Percentiles rank a stretch among this genome's conserved stretches.
These are phyloP conservation scores for Myotis davidii DNA, from an alignment of 2,113 vertebrate species.

Conservation along the genomic window DNA sequence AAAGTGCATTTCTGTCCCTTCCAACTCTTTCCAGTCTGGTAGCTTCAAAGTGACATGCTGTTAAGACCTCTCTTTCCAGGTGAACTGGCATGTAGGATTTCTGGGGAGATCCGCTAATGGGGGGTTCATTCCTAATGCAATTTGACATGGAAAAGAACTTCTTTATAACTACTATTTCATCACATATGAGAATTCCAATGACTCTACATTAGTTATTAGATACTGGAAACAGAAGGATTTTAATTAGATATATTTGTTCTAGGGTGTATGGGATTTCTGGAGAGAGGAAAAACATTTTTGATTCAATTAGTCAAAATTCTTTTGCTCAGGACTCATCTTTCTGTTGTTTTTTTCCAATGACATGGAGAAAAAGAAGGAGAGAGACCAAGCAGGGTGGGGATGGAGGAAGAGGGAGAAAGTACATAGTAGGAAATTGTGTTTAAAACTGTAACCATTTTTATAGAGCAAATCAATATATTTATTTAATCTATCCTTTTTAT, in stretches of 20 bases:
- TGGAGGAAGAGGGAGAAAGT: background rate
- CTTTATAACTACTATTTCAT: background rate
- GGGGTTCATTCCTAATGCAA: background rate
- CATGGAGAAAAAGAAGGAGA: background rate
- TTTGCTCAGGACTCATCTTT: background rate
- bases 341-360: background rate
- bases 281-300: background rate
- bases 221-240: background rate
- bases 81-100: background rate
- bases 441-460: conserved; percentile 81
- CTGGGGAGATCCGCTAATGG: background rate
- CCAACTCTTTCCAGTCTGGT: conserved; percentile 8
- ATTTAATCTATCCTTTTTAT: conserved; percentile 91
- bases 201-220: background rate
- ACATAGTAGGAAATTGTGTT: conserved; percentile 50
- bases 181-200: background rate
- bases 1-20: conserved; percentile 3
- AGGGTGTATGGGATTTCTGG: background rate
- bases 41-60: background rate
- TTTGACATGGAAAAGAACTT: background rate
- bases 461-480: conserved; percentile 87
- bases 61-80: background rate
- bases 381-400: background rate
- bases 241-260: background rate
- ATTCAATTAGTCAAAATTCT: background rate